phyloP scores from a whole-genome alignment of 2,888 invertebrate genomes.

The Eugnorisma glareosa region DNA sequence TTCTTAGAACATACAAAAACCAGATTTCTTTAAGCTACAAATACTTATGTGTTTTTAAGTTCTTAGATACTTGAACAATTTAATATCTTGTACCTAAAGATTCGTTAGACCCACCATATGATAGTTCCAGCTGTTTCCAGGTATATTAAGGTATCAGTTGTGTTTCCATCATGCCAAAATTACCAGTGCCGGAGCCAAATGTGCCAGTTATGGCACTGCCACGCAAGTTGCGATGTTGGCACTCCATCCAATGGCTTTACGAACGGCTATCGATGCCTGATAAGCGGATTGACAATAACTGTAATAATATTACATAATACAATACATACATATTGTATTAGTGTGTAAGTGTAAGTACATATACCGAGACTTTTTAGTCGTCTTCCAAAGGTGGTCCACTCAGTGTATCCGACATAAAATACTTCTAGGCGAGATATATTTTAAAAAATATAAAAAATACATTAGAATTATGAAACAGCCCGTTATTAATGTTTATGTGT shows the following conservation, averaged over 20 bases:
- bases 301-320: not conserved
- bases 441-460: too few species aligned
- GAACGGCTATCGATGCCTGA: not conserved
- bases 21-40: not conserved
- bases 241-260: slow-evolving; percentile 18
- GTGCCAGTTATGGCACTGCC: slow-evolving; percentile 29
- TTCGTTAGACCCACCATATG: not conserved
- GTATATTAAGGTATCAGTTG: slow-evolving; percentile 15
- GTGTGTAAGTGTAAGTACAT: not conserved
- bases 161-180: slow-evolving; percentile 20
- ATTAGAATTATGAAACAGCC: too few species aligned
- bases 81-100: not conserved
- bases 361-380: too few species aligned
- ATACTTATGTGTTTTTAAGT: not conserved
- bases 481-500: too few species aligned
- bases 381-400: too few species aligned
- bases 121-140: not conserved
- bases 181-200: slow-evolving; percentile 45
- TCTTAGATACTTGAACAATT: not conserved
- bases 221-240: slow-evolving; percentile 32
- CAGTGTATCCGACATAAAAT: too few species aligned
- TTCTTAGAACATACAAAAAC: not conserved
- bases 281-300: slow-evolving; percentile 20
- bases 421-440: too few species aligned
- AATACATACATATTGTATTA: not conserved